These are phyloP conservation scores for Trileptium ribeirensis DNA, from an alignment of 2,888 invertebrate species.

Conservation along the genomic window DNA sequence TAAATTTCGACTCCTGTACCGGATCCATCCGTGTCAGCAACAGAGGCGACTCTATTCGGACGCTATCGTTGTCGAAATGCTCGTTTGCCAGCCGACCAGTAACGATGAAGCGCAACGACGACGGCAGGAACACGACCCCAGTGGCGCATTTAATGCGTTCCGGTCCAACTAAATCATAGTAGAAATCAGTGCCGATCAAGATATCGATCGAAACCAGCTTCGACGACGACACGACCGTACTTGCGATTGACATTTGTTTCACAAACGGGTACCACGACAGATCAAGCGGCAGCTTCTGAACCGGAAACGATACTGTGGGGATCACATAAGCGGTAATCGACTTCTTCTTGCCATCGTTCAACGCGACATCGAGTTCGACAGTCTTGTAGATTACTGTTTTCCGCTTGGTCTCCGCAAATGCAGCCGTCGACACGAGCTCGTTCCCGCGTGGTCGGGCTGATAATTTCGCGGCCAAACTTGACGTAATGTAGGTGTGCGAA, in stretches of 20 bases:
- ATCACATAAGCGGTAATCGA: not conserved
- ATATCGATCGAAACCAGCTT: not conserved
- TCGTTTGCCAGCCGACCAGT: not conserved
- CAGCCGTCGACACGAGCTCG: not conserved
- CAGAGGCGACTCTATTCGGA: not conserved
- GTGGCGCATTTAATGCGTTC: not conserved
- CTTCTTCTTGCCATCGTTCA: not conserved
- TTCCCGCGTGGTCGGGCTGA: not conserved
- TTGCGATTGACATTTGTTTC: not conserved
- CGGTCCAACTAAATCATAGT: not conserved
- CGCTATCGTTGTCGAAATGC: not conserved
- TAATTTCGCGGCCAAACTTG: not conserved
- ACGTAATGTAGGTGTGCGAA: not conserved
- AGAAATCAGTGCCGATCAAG: slow-evolving; percentile 8
- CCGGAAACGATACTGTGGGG: not conserved
- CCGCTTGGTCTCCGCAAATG: not conserved
- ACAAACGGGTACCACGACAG: not conserved
- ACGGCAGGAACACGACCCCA: not conserved
- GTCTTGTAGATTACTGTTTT: not conserved
- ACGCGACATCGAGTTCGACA: not conserved
- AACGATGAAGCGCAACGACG: not conserved
- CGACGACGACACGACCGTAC: not conserved
- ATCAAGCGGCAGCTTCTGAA: not conserved
- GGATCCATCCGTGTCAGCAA: not conserved
- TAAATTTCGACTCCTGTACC: not conserved